Evolutionary conservation across 2,888 invertebrate genomes (phyloP).

Genomic region (Chromoteleia sp.): DNA sequence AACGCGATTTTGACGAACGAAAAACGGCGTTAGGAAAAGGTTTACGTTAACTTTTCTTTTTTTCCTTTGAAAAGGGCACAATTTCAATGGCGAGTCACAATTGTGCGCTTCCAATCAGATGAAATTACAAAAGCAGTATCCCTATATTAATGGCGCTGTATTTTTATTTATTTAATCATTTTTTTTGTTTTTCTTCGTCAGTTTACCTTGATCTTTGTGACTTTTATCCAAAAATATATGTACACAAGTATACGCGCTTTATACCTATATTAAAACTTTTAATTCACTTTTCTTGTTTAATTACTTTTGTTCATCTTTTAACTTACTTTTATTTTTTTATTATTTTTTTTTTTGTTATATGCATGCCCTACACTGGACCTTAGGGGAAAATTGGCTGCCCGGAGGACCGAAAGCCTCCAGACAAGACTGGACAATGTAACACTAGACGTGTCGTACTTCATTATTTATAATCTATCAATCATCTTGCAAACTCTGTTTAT

Average conservation of each 20-base stretch:
- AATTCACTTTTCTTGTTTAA: constrained; percentile 55
- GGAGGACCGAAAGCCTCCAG: constrained; percentile 19
- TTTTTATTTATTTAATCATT: constrained; percentile 26
- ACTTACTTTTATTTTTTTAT: constrained; percentile 40
- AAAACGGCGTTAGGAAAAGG: constrained; percentile 39
- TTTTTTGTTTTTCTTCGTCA: constrained; percentile 31
- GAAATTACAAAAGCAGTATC: constrained; percentile 60
- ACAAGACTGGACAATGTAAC: constrained; percentile 76
- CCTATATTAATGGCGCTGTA: constrained; percentile 58
- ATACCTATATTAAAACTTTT: constrained; percentile 74
- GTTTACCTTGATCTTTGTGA: constrained; percentile 57
- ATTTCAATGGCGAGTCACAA: constrained; percentile 43
- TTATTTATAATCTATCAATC: constrained; percentile 77
- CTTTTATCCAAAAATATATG: constrained; percentile 81
- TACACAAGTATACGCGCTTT: constrained; percentile 79
- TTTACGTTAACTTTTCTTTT: neutral
- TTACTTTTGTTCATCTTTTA: constrained; percentile 56
- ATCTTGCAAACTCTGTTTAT: constrained; percentile 77
- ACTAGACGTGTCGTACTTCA: constrained; percentile 67
- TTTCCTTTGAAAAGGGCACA: constrained; percentile 46
- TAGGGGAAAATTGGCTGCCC: constrained; percentile 61
- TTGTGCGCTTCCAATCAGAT: constrained; percentile 47
- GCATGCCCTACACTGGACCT: constrained; percentile 68
- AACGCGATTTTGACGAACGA: constrained; percentile 52
- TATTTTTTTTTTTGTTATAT: constrained; percentile 55